Percentiles rank a stretch among this genome's conserved stretches.
These are phyloP conservation scores for Nerophis ophidion DNA, from an alignment of 2,113 vertebrate genomes.

Conservation along the genomic window DNA sequence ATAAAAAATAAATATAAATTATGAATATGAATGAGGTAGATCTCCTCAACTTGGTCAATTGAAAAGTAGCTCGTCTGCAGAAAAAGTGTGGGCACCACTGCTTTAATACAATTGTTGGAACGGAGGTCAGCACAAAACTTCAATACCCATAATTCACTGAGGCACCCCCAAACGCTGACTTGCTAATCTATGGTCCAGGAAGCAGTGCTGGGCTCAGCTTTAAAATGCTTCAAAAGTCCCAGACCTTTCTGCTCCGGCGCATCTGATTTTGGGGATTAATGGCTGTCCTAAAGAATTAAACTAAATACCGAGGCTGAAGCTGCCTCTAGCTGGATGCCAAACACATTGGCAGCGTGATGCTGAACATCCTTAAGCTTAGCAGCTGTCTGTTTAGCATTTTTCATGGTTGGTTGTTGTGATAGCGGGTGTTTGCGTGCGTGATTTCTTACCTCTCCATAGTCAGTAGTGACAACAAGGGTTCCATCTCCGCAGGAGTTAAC, in stretches of 20 bases:
- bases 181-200: neutral
- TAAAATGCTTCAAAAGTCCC: neutral
- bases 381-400: neutral
- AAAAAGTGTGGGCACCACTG: no score
- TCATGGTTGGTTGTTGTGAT: neutral
- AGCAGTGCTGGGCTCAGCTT: neutral
- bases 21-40: no score
- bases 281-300: neutral
- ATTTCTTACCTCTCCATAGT: conserved; percentile 79
- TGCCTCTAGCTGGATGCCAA: conserved; percentile 9
- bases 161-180: neutral
- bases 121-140: neutral
- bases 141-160: conserved; percentile 4
- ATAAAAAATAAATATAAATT: no score
- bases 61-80: no score
- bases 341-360: neutral
- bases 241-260: conserved; percentile 7
- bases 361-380: neutral
- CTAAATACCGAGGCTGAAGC: conserved; percentile 26
- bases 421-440: neutral
- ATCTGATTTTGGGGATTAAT: neutral
- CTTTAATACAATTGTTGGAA: neutral
- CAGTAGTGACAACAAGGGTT: conserved; percentile 75
- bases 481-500: conserved; percentile 77
- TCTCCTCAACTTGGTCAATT: no score